Percentiles rank a stretch among this genome's conserved stretches.
phyloP scores from a whole-genome alignment of 2,797 vertebrate species.

The Cetoscarus ocellatus region DNA sequence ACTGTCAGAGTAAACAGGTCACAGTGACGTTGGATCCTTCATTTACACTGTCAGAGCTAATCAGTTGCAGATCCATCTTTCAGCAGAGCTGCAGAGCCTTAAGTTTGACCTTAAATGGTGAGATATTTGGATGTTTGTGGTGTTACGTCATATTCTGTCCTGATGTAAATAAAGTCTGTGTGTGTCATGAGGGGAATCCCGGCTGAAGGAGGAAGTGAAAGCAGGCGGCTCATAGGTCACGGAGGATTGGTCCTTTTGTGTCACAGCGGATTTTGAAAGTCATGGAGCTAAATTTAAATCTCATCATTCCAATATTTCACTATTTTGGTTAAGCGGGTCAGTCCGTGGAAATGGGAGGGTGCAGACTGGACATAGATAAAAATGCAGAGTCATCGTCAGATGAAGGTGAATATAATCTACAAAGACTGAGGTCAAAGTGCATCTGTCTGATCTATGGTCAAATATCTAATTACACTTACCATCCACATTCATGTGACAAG shows the following conservation, averaged over 20 bases:
- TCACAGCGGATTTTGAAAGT: slow-evolving; percentile 15
- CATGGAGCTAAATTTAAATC: slow-evolving; percentile 32
- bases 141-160: background rate
- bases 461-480: too few relatives aligned
- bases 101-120: slow-evolving; percentile 26
- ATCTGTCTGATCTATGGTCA: too few relatives aligned
- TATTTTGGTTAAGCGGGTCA: slow-evolving; percentile 7
- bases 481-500: too few relatives aligned
- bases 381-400: too few relatives aligned
- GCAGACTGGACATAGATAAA: too few relatives aligned
- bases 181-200: slow-evolving; percentile 50
- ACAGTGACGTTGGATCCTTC: too few relatives aligned
- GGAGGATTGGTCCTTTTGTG: slow-evolving; percentile 5
- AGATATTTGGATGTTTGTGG: background rate
- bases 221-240: slow-evolving; percentile 48
- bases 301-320: background rate
- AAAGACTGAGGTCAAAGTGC: too few relatives aligned
- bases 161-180: slow-evolving; percentile 1
- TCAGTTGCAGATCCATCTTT: too few relatives aligned
- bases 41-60: too few relatives aligned
- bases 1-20: too few relatives aligned
- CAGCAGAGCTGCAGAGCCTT: background rate
- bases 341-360: background rate
- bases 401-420: too few relatives aligned
- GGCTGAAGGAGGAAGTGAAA: slow-evolving; percentile 66